These are phyloP conservation scores for Toxostoma redivivum DNA, from an alignment of 2,113 vertebrate genomes.

Conservation along the genomic window DNA sequence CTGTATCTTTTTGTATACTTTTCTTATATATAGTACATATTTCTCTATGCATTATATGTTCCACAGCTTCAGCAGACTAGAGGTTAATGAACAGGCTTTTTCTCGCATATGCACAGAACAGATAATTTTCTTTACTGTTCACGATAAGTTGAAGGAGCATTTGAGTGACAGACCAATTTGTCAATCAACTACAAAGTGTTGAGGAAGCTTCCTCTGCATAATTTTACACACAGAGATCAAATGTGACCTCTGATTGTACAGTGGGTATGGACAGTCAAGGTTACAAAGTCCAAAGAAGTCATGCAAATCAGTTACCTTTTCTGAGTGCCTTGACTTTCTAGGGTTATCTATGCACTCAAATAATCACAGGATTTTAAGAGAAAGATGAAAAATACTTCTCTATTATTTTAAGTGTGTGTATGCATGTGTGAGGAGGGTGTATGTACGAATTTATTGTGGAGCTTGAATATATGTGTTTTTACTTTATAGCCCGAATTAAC, in stretches of 20 bases:
- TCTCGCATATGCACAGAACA: slow-evolving; percentile 67
- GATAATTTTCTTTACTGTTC: slow-evolving; percentile 74
- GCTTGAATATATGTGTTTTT: slow-evolving; percentile 7
- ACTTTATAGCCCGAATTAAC: slow-evolving; percentile 26
- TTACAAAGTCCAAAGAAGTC: slow-evolving; percentile 20
- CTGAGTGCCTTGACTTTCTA: slow-evolving; percentile 4
- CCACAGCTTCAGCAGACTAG: slow-evolving; percentile 47
- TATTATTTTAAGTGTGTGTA: not conserved
- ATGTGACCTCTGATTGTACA: slow-evolving; percentile 54
- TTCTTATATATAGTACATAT: not conserved
- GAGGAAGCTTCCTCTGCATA: slow-evolving; percentile 64
- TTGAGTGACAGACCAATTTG: slow-evolving; percentile 78
- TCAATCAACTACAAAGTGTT: slow-evolving; percentile 68
- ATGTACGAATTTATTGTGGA: not conserved
- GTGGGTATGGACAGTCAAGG: slow-evolving; percentile 41
- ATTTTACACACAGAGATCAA: slow-evolving; percentile 64
- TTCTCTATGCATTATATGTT: not conserved
- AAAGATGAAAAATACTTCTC: not conserved
- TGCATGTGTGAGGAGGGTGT: not conserved
- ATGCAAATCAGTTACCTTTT: slow-evolving; percentile 7
- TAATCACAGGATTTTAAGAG: slow-evolving; percentile 38
- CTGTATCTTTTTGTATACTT: not conserved
- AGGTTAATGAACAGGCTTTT: slow-evolving; percentile 65
- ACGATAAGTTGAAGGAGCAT: slow-evolving; percentile 67
- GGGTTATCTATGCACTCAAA: slow-evolving; percentile 58